These are phyloP conservation scores for Pantelozetes paolii DNA, from an alignment of 2,888 invertebrate species.

Conservation along the genomic window DNA sequence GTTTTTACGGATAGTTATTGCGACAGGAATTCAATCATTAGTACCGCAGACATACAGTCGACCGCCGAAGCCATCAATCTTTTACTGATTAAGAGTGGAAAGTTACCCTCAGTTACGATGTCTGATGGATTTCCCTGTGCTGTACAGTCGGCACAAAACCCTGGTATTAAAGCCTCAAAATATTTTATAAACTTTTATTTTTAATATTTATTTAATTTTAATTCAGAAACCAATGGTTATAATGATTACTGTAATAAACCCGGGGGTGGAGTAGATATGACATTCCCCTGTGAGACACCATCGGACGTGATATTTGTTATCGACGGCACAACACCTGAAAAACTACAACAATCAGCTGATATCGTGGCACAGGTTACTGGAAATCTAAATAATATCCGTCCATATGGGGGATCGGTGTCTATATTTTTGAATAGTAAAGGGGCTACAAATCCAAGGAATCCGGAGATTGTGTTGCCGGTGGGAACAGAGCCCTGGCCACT, in stretches of 20 bases:
- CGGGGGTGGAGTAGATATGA: conserved; percentile 16
- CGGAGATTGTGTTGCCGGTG: not conserved
- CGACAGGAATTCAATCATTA: not conserved
- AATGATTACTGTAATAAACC: conserved; percentile 1
- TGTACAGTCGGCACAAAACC: not conserved
- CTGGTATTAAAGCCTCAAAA: too few species aligned
- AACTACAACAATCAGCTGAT: conserved; percentile 25
- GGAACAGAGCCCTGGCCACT: conserved; percentile 39
- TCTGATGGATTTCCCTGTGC: not conserved
- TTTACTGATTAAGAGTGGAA: not conserved
- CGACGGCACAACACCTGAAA: conserved; percentile 40
- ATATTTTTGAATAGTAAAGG: conserved; percentile 36
- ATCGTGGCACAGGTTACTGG: conserved; percentile 25
- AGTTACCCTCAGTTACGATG: too few species aligned
- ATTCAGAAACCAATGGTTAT: not conserved
- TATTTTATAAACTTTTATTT: too few species aligned
- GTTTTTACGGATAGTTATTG: conserved; percentile 24
- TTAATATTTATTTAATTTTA: too few species aligned
- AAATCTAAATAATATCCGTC: conserved; percentile 29
- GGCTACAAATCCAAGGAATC: not conserved
- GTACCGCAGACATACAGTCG: not conserved
- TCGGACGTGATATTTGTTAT: conserved; percentile 45
- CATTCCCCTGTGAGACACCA: conserved; percentile 43
- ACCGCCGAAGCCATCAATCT: not conserved
- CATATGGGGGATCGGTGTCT: conserved; percentile 27